A percentile compares a stretch with the other conserved stretches of the same genome.
These are phyloP conservation scores for Lophotis ruficrista DNA, from an alignment of 2,113 vertebrate genomes.

Conservation along the genomic window DNA sequence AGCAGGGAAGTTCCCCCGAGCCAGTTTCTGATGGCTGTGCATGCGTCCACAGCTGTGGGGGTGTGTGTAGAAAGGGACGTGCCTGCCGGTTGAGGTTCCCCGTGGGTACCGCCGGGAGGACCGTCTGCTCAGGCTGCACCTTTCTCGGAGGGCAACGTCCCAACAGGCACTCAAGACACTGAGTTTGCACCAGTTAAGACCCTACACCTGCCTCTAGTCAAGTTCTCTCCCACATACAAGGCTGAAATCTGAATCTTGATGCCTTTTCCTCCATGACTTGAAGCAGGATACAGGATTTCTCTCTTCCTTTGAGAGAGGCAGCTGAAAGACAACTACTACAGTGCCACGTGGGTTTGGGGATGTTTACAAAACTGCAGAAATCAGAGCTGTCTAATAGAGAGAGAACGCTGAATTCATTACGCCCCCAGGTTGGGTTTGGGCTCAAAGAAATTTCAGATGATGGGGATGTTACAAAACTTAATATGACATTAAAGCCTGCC, in stretches of 20 bases:
- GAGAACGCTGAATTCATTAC: not conserved
- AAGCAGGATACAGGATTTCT: not conserved
- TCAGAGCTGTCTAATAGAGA: not conserved
- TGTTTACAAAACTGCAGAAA: conserved; percentile 17
- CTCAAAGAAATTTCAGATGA: conserved; percentile 19
- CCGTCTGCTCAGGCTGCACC: not conserved
- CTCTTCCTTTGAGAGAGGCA: not conserved
- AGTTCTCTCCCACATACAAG: not conserved
- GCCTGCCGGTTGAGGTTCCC: not conserved
- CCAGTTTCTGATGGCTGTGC: not conserved
- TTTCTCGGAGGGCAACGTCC: too few relatives aligned
- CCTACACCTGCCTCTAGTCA: not conserved
- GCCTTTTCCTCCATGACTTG: not conserved
- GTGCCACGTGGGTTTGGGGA: not conserved
- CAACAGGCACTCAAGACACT: fast-evolving
- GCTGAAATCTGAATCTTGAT: not conserved
- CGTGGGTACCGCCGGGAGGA: fast-evolving
- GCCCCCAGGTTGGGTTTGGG: not conserved
- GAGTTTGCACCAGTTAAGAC: not conserved
- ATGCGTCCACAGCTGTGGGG: not conserved
- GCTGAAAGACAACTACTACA: not conserved
- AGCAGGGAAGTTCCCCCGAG: not conserved
- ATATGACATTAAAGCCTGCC: not conserved
- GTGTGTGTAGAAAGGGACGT: not conserved
- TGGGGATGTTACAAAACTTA: not conserved